Evolutionary conservation across 2,113 vertebrate species (phyloP).

Genomic region (Campylomormyrus tamandua): DNA sequence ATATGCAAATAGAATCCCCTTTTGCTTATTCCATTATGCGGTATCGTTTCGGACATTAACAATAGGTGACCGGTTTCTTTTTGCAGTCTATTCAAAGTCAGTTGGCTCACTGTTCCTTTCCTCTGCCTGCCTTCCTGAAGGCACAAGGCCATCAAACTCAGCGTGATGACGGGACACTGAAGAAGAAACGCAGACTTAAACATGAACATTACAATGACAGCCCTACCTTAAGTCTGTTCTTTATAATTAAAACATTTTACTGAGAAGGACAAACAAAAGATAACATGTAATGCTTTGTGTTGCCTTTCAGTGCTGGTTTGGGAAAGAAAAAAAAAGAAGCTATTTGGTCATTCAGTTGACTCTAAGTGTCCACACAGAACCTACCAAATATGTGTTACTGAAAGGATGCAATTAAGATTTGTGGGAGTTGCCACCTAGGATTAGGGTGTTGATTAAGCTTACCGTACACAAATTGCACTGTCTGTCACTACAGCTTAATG

Average conservation of each 20-base stretch:
- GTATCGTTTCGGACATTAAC: conserved; percentile 53
- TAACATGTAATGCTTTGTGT: conserved; percentile 1
- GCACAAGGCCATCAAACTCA: conserved; percentile 6
- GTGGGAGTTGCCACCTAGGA: conserved; percentile 6
- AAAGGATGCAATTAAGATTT: neutral
- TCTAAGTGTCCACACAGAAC: neutral
- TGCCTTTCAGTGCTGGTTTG: neutral
- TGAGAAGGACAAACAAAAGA: neutral
- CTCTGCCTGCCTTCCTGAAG: neutral
- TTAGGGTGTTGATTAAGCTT: conserved; percentile 5
- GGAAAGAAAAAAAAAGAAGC: neutral
- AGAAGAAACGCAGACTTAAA: conserved; percentile 5
- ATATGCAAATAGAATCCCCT: conserved; percentile 63
- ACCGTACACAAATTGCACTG: conserved; percentile 1
- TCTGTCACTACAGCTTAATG: conserved; percentile 10
- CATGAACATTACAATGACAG: neutral
- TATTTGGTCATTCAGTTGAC: neutral
- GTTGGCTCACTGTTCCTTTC: conserved; percentile 30
- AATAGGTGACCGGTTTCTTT: conserved; percentile 52
- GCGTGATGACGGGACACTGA: neutral
- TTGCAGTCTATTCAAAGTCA: conserved; percentile 34
- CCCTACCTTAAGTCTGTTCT: neutral
- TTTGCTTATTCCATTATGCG: conserved; percentile 50
- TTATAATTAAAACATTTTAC: neutral
- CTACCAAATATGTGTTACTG: neutral